phyloP scores from a whole-genome alignment of 2,113 vertebrate species.

The Sturnira hondurensis region DNA sequence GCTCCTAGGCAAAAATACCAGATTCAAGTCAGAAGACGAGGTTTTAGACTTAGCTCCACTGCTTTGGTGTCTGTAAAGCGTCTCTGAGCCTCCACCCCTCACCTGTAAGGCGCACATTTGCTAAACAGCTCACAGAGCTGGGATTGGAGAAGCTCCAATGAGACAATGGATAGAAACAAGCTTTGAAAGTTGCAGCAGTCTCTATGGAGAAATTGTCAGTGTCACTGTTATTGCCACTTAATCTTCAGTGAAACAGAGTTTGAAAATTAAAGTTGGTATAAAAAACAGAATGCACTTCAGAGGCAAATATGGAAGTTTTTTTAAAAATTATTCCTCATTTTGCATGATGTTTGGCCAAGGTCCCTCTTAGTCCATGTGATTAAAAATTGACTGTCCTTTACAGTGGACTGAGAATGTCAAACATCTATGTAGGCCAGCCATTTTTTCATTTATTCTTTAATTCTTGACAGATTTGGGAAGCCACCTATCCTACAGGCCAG shows the following conservation, averaged over 20 bases:
- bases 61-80: accelerated
- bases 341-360: neutral
- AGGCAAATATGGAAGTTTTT: neutral
- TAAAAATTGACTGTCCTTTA: neutral
- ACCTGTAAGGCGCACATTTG: neutral
- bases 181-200: neutral
- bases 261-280: neutral
- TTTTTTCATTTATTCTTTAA: neutral
- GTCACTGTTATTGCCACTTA: neutral
- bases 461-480: neutral
- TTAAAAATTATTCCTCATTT: neutral
- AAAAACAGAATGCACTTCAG: neutral
- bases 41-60: neutral
- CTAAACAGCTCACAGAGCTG: neutral
- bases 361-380: neutral
- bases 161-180: neutral
- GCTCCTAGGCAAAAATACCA: neutral
- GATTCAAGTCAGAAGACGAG: neutral
- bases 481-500: neutral
- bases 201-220: neutral
- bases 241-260: neutral
- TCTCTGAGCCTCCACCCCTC: neutral
- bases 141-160: neutral
- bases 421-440: neutral
- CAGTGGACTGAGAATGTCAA: neutral